Evolutionary conservation across 2,888 invertebrate species (phyloP), one percentile per base, ranked within the genome.

Genomic region (Nemurella pictetii): DNA sequence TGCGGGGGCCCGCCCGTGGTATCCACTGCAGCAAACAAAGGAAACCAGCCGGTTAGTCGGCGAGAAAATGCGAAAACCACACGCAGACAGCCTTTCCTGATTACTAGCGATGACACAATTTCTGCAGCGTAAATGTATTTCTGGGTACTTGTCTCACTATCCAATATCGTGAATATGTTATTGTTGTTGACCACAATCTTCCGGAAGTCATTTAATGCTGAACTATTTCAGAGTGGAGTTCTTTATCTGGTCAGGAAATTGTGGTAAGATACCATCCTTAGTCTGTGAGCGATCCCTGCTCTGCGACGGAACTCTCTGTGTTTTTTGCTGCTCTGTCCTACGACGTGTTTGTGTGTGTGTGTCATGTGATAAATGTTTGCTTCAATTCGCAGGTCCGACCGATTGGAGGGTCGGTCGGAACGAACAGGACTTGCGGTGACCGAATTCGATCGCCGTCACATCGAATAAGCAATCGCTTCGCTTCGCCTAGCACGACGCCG

Each of bases 1-100:
- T 85, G 87, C 29, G 85, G 84, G 29, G 85, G 84, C 32, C 87
- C 86, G 86, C 87, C 86, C 88, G 87, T 92, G 77, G 94, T 94
- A 87, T 94, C 95, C 90, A 93, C 93, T 93, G 91, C 12, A 92
- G 92, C 87, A 88, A 88, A 87, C 88, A 87, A 32, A 85, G 86
- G 55, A 29, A 55, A n/a, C 30, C 1, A 29, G 15, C 29, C 2
- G 27, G 84, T 36, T 80, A 29, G 36, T 27, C n/a, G 28, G 20
- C 36, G 9, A 30, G 2, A 7, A 0, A 25, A 9, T 20, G n/a
- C 20, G 9, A 0, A n/a, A 15, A 27, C 7, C 4, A 25, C 29
- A n/a, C 28, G 27, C 35, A 32, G 4, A 26, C n/a, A 0, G 9
- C 25, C 20, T 12, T 75, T 32, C 28, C 30, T 26, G 15, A 28